phyloP scores from a whole-genome alignment of 2,888 invertebrate species.

The Agonopterix alstromeriana region DNA sequence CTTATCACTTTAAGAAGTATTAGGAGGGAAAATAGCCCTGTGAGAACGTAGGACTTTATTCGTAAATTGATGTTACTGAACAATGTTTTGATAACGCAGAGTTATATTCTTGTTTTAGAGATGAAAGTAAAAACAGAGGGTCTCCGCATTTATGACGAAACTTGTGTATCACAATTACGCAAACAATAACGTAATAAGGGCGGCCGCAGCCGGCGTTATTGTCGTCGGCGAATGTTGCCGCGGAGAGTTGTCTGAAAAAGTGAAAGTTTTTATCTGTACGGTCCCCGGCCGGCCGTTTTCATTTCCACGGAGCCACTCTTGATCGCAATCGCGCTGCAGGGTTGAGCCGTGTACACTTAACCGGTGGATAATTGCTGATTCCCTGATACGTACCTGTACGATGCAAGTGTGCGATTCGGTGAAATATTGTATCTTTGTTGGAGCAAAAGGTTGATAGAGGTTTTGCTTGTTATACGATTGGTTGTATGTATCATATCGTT shows the following conservation, averaged over 20 bases:
- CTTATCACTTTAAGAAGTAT: slow-evolving; percentile 34
- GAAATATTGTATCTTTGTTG: background rate
- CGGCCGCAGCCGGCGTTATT: slow-evolving; percentile 54
- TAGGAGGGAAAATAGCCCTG: background rate
- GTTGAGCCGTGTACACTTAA: slow-evolving; percentile 35
- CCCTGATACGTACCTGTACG: slow-evolving; percentile 17
- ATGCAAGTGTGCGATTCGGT: slow-evolving; percentile 10
- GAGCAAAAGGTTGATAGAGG: slow-evolving; percentile 12
- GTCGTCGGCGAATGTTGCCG: slow-evolving; percentile 53
- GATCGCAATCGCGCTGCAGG: slow-evolving; percentile 55
- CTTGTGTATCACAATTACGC: slow-evolving; percentile 55
- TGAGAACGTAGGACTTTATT: background rate
- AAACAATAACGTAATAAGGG: slow-evolving; percentile 60
- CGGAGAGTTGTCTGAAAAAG: slow-evolving; percentile 63
- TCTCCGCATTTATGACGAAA: slow-evolving; percentile 28
- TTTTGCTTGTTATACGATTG: background rate
- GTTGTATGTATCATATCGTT: too few relatives aligned
- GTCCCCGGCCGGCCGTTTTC: slow-evolving; percentile 62
- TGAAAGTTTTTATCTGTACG: slow-evolving; percentile 69
- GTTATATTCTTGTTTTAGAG: background rate
- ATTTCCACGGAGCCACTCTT: slow-evolving; percentile 60
- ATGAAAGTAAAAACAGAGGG: background rate
- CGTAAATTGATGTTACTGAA: slow-evolving; percentile 2
- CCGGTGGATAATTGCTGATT: slow-evolving; percentile 40
- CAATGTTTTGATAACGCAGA: background rate